Evolutionary conservation across 2,797 vertebrate genomes (phyloP), one percentile per base, ranked within the genome.

Genomic region (Tragopan temminckii): DNA sequence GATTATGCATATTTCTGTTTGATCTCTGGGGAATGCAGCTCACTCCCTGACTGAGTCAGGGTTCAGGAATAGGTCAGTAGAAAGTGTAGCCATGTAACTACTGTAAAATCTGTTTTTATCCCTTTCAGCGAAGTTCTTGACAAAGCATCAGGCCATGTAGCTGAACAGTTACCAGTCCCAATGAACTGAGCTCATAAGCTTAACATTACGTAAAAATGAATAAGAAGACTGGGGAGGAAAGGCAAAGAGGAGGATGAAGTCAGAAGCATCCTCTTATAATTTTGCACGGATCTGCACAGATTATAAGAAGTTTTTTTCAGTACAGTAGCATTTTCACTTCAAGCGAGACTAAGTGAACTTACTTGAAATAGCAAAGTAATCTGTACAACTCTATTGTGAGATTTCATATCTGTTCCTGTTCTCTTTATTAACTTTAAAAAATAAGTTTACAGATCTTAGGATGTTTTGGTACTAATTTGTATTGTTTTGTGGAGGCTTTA

Each of bases 1-100:
- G 91, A 95, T 97, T 96, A 95, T 95, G 91, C 87, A 84, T 94
- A 93, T 94, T 95, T 95, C 71, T 88, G 7, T 94, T 96, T 97
- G 95, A 97, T 97, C 94, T 95, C 93, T 89, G 88, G 80, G 88
- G 92, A 97, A 95, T 95, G 85, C 88, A 95, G 6, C 85, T 92
- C 90, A 71, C 70, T 95, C 80, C 80, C 71, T 94, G 75, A 69
- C 83, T 94, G 91, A 94, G 91, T 96, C 93, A 96, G 95, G 53
- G 95, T 96, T 97, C 96, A 97, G 67, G 42, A 93, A 33, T 53
- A 94, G 96, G 95, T 96, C 95, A 96, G 33, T 55, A 91, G 93
- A 94, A 96, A 93, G 87, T 70, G 52, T 79, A 92, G 57, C 74
- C 52, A 9, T 86, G 52, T 95, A 97, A 95, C 93, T 95, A 93